phyloP scores from a whole-genome alignment of 2,797 vertebrate species.

The Halcyon smyrnensis region DNA sequence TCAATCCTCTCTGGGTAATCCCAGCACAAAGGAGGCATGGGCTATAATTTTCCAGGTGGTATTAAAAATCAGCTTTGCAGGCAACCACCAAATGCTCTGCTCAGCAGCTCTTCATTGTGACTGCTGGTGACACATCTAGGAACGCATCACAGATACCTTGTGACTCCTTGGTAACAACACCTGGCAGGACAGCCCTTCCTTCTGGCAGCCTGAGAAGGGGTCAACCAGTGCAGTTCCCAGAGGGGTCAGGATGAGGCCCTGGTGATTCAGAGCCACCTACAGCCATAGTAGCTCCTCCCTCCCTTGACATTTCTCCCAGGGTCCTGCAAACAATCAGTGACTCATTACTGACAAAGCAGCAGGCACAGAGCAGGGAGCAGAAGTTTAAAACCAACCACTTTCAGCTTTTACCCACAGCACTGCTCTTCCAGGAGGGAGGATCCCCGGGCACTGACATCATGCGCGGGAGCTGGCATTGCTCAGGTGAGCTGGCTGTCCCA shows the following conservation, averaged over 20 bases:
- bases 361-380: background rate
- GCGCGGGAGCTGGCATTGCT: background rate
- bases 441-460: background rate
- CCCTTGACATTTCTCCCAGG: background rate
- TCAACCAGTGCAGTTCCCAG: background rate
- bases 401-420: background rate
- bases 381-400: background rate
- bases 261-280: background rate
- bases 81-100: background rate
- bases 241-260: background rate
- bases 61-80: background rate
- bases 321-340: background rate
- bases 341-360: background rate
- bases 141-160: background rate
- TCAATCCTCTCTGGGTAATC: background rate
- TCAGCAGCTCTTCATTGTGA: slow-evolving; percentile 11
- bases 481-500: background rate
- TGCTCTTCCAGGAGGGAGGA: background rate
- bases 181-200: background rate
- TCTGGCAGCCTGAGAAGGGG: background rate
- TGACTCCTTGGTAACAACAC: background rate
- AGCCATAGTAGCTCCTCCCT: background rate
- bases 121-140: background rate
- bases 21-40: background rate
- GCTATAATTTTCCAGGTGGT: background rate